Evolutionary conservation across 2,113 vertebrate genomes (phyloP), one percentile per base, ranked within the genome.

Genomic region (Anthoscopus minutus): DNA sequence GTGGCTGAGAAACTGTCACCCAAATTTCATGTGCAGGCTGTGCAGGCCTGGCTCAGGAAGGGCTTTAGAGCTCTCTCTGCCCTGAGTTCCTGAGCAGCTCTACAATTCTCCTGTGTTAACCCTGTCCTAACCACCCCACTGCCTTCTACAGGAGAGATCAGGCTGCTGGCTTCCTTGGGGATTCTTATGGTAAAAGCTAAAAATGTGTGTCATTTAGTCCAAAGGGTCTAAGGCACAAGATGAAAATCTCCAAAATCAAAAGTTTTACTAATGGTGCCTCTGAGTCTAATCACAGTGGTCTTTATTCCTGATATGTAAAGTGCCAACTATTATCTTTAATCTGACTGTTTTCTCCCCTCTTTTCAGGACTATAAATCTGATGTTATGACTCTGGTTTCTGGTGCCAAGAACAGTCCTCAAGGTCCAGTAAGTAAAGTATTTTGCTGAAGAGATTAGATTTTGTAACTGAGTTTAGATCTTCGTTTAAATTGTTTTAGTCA

Each of bases 381-480:
- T 54, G 80, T 50, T 42, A 77, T 89, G 42, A 81, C 70, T 42
- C 51, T 70, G 76, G 30, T 76, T 83, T 69, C 88, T 28, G 64
- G 86, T 58, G 74, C 93, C 96, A 92, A 58, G 64, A 94, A 33
- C 67, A 72, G 60, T 91, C 81, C 87, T 30, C 94, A 91, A 74
- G 93, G 92, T 86, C 72, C 86, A 12, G 97, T 97, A 97, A 98
- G 97, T 98, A 85, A 92, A 91, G 66, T 18, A 6, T 91, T 95
- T 96, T 90, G 77, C 74, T 78, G 72, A 81, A 77, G 23, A 80
- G 44, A 94, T 96, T 70, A 27, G 44, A 64, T 77, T 91, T 48
- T 80, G 54, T 94, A 95, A 66, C 81, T 58, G 37, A 65, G 11
- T 81, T 95, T 85, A 72, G 69, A 40, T 94, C 74, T 56, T 77